phyloP scores from a whole-genome alignment of 2,888 invertebrate species.

The Peribatodes rhomboidaria region DNA sequence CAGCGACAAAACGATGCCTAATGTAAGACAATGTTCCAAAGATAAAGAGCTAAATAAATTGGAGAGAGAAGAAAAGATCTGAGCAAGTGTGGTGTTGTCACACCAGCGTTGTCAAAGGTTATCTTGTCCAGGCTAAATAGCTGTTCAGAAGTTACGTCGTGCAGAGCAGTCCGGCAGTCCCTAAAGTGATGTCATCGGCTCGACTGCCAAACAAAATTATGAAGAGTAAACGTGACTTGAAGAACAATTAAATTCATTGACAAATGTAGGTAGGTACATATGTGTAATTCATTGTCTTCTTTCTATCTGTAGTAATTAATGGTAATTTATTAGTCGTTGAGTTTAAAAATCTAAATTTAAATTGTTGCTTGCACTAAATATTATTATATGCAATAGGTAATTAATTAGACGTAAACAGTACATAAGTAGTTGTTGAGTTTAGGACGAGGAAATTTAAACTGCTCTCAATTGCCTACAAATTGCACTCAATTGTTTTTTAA shows the following conservation, averaged over 20 bases:
- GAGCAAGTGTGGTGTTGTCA: neutral
- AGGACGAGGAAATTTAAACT: neutral
- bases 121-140: slow-evolving; percentile 7
- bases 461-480: neutral
- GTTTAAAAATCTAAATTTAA: slow-evolving; percentile 31
- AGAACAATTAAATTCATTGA: slow-evolving; percentile 43
- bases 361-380: slow-evolving; percentile 33
- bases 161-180: slow-evolving; percentile 11
- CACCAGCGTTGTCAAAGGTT: slow-evolving; percentile 3
- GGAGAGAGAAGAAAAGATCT: neutral
- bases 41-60: too few species aligned
- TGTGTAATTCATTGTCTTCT: slow-evolving; percentile 35
- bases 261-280: slow-evolving; percentile 19
- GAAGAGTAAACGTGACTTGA: slow-evolving; percentile 52
- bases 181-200: slow-evolving; percentile 37
- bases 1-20: neutral
- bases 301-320: slow-evolving; percentile 22
- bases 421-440: neutral
- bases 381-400: neutral
- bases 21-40: neutral
- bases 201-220: slow-evolving; percentile 22
- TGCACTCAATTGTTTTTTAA: neutral
- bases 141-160: slow-evolving; percentile 38
- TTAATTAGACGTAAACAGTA: too few species aligned
- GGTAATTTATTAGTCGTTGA: slow-evolving; percentile 15